A percentile compares a stretch with the other conserved stretches of the same genome.
phyloP scores from a whole-genome alignment of 37 sponge, comb jelly and placozoan genomes.

The Chondrilla cf. caribensis region DNA sequence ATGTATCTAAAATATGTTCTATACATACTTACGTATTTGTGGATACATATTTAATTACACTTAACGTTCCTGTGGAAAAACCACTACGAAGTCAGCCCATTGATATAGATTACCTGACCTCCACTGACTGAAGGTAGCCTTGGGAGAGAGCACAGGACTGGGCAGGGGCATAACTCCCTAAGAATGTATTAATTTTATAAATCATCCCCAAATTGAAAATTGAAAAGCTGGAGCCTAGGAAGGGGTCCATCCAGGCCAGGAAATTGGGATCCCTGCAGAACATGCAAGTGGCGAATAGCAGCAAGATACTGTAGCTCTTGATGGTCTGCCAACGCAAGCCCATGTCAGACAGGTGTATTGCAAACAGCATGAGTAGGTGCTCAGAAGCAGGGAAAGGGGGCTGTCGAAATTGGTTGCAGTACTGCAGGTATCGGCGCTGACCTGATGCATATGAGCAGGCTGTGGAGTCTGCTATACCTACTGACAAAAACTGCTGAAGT shows the following conservation, averaged over 20 bases:
- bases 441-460: conserved; percentile 6
- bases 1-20: no score
- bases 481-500: neutral
- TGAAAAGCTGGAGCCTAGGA: conserved; percentile 34
- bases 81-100: no score
- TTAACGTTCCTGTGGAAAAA: no score
- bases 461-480: no score
- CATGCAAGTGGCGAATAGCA: neutral
- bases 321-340: neutral
- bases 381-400: conserved; percentile 4
- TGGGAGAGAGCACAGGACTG: no score
- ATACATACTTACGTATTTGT: no score
- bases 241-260: neutral
- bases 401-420: neutral
- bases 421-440: neutral
- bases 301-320: conserved; percentile 5
- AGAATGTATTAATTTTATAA: no score
- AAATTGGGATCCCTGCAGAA: neutral
- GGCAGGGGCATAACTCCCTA: no score
- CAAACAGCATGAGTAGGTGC: neutral
- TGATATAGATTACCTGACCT: no score
- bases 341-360: neutral
- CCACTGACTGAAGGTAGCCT: no score
- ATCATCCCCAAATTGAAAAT: no score
- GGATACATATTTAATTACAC: no score